Evolutionary conservation across 2,113 vertebrate genomes (phyloP), one percentile per base, ranked within the genome.

Genomic region (Eptesicus fuscus): DNA sequence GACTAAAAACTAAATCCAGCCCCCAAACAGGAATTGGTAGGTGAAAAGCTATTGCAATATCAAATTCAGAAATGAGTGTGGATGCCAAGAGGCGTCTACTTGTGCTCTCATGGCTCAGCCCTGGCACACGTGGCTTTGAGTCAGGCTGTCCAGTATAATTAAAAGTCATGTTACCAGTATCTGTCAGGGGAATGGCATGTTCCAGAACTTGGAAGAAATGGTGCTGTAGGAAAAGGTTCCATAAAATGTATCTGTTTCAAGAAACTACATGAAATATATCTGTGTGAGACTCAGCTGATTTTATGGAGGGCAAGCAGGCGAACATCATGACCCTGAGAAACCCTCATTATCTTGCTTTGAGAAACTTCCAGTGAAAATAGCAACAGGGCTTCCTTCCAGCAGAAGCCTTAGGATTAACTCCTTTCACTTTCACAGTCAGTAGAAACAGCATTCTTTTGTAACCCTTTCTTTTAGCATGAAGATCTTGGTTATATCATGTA

Each of bases 1-100:
- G 25, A 96, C 93, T 92, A 85, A 86, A 86, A 84, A 23, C 37
- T n/a, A 56, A 96, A 91, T 59, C 65, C 94, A 96, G 96, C 1
- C 13, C 79, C 35, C 23, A 73, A 89, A 49, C 35, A 82, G 51
- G 44, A 96, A 77, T 13, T 13, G 11, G 67, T 53, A 92, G 0
- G 93, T 78, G 85, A 77, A 96, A 71, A 83, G 12, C 65, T 88
- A 70, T 0, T 14, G 76, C 59, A 74, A 65, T 44, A 88, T 49
- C 63, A 76, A 32, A 93, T 95, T 88, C 51, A 78, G 88, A 91
- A 95, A 95, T 77, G 73, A 51, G 74, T 63, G 5, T 51, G 65
- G 53, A 42, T 80, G 86, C 91, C 65, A 83, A 84, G 83, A 77
- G 12, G 56, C 37, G 51, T 56, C 35, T 25, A 20, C 44, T 79